Evolutionary conservation across 30 jellyfish, hydroid and myxozoan genomes (phyloP).

Genomic region (Phacellophora camtschatica): DNA sequence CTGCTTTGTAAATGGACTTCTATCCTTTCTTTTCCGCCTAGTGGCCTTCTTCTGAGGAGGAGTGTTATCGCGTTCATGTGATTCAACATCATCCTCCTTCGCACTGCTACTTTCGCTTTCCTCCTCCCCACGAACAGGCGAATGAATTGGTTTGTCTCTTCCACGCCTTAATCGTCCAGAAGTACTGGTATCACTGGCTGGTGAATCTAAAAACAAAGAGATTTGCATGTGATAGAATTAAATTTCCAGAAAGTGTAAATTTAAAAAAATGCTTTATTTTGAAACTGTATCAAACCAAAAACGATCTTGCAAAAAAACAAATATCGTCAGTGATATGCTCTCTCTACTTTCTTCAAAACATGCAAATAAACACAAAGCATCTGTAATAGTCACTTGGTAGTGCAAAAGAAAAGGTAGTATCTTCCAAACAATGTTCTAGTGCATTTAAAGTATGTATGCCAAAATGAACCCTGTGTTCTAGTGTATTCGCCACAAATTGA

Average conservation of each 20-base stretch:
- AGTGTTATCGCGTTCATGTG: conserved; percentile 33
- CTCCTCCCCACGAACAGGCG: conserved; percentile 48
- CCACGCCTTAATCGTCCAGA: conserved; percentile 25
- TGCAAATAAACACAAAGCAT: too few relatives aligned
- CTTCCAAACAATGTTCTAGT: too few relatives aligned
- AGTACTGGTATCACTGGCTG: conserved; percentile 48
- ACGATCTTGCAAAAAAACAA: too few relatives aligned
- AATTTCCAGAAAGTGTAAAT: background rate
- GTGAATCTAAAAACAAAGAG: conserved; percentile 31
- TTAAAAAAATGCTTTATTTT: too few relatives aligned
- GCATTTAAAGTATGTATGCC: too few relatives aligned
- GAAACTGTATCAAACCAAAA: too few relatives aligned
- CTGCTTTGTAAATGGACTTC: conserved; percentile 33
- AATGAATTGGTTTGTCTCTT: conserved; percentile 37
- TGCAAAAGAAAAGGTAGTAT: too few relatives aligned
- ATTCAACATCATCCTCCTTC: conserved; percentile 70
- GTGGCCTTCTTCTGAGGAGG: conserved; percentile 59
- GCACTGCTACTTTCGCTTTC: conserved; percentile 71
- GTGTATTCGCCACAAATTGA: too few relatives aligned
- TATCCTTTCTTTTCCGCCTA: conserved; percentile 40
- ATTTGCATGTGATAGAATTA: background rate
- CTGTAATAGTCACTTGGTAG: too few relatives aligned
- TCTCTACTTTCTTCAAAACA: too few relatives aligned
- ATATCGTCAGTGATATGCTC: too few relatives aligned
- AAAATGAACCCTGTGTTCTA: too few relatives aligned